Base-by-base conservation (phyloP, 1,140 invertebrate genomes). In the Nylanderia fulva region DNA sequence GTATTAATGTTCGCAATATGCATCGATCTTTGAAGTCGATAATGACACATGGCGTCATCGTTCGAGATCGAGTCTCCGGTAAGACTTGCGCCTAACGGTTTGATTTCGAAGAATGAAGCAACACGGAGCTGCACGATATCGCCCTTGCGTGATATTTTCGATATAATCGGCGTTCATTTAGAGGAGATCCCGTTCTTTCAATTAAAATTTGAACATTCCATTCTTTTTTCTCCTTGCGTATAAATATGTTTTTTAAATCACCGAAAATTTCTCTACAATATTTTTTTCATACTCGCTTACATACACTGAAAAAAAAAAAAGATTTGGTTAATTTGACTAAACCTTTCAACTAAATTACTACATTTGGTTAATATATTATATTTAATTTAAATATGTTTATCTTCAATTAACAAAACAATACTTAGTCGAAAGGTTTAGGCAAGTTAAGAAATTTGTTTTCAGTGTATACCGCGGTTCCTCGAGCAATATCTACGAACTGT, bases 1-100 rank as follows among this genome's bases (percentile, higher is more conserved):
- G 0, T 24, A 77, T 77, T 64, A 77, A 77, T 48, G n/a, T n/a
- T 61, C 29, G 72, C 9, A 64, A 48, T 64, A 11, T 48, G 39
- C 39, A 64, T 77, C 58, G 58, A 64, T 77, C 58, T 77, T 64
- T 33, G 39, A 77, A 77, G 24, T 21, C 39, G 58, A 39, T 60
- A 63, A 63, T 36, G 39, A 48, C 58, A 3, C 27, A 60, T 33
- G 74, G 13, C 58, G 74, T 63, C 24, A 39, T 75, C 21, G 54
- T 39, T 27, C 9, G 21, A 56, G 33, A 58, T 56, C 29, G 29
- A 24, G 56, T 74, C 48, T 72, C 54, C 48, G 48, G 2, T n/a
- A 9, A 15, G n/a, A n/a, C n/a, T 24, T 72, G n/a, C 29, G 48
- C 13, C 7, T 8, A 3, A 42, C 56, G 24, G 7, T 24, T 42